Base-by-base conservation (phyloP, 2,888 invertebrate genomes). In the Eilema depressum region DNA sequence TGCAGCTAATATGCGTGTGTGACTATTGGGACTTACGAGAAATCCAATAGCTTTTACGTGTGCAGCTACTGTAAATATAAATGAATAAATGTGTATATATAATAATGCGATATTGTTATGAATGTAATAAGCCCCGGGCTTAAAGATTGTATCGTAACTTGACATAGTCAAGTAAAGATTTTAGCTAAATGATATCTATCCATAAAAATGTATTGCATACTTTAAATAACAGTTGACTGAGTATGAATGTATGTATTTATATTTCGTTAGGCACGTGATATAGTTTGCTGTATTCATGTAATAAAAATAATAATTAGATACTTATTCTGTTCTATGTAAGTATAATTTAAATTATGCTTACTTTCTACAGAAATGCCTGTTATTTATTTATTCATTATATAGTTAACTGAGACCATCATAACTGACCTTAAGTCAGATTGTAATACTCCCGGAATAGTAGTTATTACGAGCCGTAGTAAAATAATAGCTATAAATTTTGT, bases 51-150 rank as follows among this genome's bases (percentile, higher is more conserved):
- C 82, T 79, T 57, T 66, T 66, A 86, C 73, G 86, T 86, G 86
- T 86, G 88, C 89, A 90, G 90, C 90, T 90, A 87, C 88, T 95
- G 94, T 93, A 95, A 93, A 95, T 91, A 88, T 86, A 85, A 85
- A 84, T 53, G 20, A 53, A 53, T 77, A 88, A 89, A 88, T 91
- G 81, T 94, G 90, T 93, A 93, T 93, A 94, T 91, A 93, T 77
- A n/a, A n/a, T n/a, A n/a, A 61, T 61, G 91, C 85, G 89, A 85
- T 81, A 83, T 77, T 78, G 75, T 82, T 81, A 69, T 66, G 37
- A 79, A 75, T 81, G 83, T 68, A 80, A 78, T 78, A 67, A 83
- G 85, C 82, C 83, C 78, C 75, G 76, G 82, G 86, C 84, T 84
- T 75, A 81, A 56, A 72, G 37, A 82, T 76, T 72, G 81, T 79